These are phyloP conservation scores for zebrafish (Danio rerio) DNA, from an alignment of 2,113 vertebrate species.

Conservation along the genomic window DNA sequence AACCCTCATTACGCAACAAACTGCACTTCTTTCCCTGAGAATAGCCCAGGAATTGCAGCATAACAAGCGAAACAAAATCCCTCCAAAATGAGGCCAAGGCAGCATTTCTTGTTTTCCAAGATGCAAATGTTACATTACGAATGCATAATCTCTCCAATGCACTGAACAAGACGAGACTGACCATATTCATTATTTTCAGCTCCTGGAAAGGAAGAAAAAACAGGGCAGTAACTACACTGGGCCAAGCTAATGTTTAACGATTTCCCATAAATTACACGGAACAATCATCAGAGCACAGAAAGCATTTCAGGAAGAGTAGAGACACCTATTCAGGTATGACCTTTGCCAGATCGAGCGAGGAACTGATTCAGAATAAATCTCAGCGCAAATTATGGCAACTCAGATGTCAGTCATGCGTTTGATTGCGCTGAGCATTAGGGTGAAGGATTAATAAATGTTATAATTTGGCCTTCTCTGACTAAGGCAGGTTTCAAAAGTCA, in stretches of 20 bases:
- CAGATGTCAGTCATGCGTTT: conserved; percentile 48
- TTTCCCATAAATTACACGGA: conserved; percentile 29
- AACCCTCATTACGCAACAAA: no score
- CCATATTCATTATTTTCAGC: conserved; percentile 32
- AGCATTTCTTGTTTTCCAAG: not conserved
- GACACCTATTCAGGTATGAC: conserved; percentile 43
- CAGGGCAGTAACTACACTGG: not conserved
- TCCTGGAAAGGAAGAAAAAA: conserved; percentile 1
- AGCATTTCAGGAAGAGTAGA: conserved; percentile 27
- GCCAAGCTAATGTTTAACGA: not conserved
- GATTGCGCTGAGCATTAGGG: conserved; percentile 41
- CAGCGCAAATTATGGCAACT: conserved; percentile 33
- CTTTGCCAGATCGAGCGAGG: conserved; percentile 36
- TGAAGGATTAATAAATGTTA: conserved; percentile 38
- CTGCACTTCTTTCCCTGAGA: no score
- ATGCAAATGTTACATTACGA: conserved; percentile 14
- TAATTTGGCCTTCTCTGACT: conserved; percentile 24
- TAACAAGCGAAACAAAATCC: no score
- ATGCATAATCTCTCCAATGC: conserved; percentile 1
- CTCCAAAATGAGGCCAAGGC: not conserved
- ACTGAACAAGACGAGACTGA: conserved; percentile 20
- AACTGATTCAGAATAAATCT: conserved; percentile 38
- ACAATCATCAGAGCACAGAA: conserved; percentile 19
- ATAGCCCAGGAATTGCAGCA: no score
- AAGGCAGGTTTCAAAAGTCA: not conserved